A percentile compares a stretch with the other conserved stretches of the same genome.
phyloP scores from a whole-genome alignment of 2,888 invertebrate species.

The Acanthococcus lagerstroemiae region DNA sequence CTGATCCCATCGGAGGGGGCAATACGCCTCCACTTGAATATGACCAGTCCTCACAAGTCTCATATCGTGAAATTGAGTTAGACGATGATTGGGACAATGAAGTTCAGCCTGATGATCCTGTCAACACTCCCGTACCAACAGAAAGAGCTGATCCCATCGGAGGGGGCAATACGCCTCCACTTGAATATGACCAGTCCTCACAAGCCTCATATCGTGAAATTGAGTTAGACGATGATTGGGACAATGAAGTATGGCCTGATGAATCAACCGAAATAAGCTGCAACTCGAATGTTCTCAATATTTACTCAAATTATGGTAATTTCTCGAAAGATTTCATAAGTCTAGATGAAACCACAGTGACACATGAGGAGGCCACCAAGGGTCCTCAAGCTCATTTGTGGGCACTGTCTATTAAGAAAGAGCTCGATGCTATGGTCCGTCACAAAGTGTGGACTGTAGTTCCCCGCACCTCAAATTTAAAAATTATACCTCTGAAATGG shows the following conservation, averaged over 20 bases:
- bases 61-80: background rate
- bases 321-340: background rate
- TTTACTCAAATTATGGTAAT: too few relatives aligned
- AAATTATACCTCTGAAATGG: background rate
- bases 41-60: background rate
- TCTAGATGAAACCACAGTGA: background rate
- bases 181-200: background rate
- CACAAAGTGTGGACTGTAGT: background rate
- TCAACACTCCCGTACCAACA: background rate
- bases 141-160: background rate
- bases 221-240: background rate
- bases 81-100: background rate
- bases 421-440: background rate
- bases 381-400: background rate
- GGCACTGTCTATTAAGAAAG: background rate
- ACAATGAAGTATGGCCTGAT: background rate
- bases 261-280: too few relatives aligned
- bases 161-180: background rate
- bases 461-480: background rate
- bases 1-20: too few relatives aligned
- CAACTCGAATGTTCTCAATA: too few relatives aligned
- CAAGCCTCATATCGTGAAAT: background rate
- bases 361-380: background rate
- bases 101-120: background rate
- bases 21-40: background rate